Conservation (phyloP, 2,113 vertebrate species). For the Geococcyx californianus region DNA sequence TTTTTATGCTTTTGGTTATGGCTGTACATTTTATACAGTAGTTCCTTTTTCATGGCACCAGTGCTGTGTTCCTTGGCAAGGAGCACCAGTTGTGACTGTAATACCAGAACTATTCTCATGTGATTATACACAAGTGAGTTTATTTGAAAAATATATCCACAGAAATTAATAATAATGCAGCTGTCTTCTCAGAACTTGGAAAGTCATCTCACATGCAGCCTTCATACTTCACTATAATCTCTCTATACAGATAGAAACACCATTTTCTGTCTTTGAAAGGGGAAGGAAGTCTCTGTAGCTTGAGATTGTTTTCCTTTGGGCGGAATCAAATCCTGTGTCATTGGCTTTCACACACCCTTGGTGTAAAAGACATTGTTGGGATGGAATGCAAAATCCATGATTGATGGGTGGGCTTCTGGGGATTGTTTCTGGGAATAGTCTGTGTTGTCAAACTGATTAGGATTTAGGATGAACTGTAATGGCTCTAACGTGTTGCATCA, state of each 20-base stretch:
- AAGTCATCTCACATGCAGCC: not conserved
- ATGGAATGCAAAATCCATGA: not conserved
- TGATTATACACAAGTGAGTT: not conserved
- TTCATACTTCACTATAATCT: not conserved
- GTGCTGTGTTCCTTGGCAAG: not conserved
- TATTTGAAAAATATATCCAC: not conserved
- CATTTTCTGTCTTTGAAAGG: not conserved
- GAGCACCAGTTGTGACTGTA: not conserved
- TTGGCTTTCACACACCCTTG: not conserved
- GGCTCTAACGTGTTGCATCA: not conserved
- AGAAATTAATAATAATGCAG: not conserved
- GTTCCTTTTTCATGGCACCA: not conserved
- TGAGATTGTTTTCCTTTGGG: not conserved
- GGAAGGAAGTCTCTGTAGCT: not conserved
- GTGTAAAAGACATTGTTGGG: not conserved
- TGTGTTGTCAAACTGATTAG: not conserved
- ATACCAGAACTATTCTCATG: not conserved
- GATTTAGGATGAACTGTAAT: not conserved
- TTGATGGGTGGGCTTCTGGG: not conserved
- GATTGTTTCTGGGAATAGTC: not conserved
- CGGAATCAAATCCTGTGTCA: rapidly evolving
- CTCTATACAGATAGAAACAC: not conserved
- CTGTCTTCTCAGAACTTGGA: not conserved
- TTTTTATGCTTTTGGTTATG: not conserved
- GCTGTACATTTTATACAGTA: not conserved